Percentiles rank a stretch among this genome's conserved stretches.
Conservation (phyloP, 2,888 invertebrate species). For the Philonicus albiceps region DNA sequence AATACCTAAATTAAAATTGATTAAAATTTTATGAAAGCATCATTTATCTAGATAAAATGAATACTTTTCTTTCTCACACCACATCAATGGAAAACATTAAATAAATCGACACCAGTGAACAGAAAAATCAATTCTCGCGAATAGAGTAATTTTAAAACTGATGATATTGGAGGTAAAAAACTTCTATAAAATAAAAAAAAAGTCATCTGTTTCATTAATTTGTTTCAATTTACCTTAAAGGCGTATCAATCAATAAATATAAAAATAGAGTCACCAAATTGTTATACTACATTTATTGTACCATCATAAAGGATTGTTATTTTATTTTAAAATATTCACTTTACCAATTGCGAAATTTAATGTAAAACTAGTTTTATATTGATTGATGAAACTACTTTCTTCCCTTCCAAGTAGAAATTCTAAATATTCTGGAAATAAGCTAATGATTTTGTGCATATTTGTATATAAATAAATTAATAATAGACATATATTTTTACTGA, state of each 20-base stretch:
- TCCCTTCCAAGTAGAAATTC: neutral
- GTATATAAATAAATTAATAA: neutral
- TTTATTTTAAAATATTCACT: too few relatives aligned
- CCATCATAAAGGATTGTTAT: neutral
- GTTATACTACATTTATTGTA: neutral
- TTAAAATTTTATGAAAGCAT: neutral
- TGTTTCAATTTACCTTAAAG: neutral
- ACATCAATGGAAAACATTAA: neutral
- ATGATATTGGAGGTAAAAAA: neutral
- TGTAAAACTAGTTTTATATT: too few relatives aligned
- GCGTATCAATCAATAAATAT: neutral
- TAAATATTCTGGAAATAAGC: too few relatives aligned
- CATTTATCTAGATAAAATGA: neutral
- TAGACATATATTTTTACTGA: neutral
- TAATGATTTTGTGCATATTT: neutral
- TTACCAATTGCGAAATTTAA: too few relatives aligned
- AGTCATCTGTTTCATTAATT: neutral
- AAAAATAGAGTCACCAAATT: neutral
- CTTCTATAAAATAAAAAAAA: neutral
- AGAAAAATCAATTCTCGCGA: neutral
- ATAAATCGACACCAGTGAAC: neutral
- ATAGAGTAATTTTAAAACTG: neutral
- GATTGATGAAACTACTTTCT: too few relatives aligned
- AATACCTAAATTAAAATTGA: neutral
- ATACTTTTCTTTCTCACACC: neutral